A percentile compares a stretch with the other conserved stretches of the same genome.
Evolutionary conservation across 1,140 invertebrate genomes (phyloP).

Genomic region (Centruroides sculpturatus): DNA sequence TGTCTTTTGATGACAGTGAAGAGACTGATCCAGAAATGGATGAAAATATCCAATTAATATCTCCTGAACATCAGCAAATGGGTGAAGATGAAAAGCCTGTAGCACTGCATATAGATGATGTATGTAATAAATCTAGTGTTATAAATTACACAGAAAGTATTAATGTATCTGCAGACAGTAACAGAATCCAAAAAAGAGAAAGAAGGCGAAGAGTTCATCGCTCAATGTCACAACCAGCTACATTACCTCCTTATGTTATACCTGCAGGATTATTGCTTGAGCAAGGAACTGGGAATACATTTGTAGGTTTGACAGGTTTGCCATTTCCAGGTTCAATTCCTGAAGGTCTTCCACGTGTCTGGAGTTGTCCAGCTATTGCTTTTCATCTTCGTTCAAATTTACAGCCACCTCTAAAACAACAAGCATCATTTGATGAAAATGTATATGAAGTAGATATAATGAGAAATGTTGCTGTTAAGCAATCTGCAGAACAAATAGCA

Average conservation of each 20-base stretch:
- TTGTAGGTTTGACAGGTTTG: not conserved
- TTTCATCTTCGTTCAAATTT: constrained; percentile 24
- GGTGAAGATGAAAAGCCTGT: no score
- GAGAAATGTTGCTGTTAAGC: constrained; percentile 49
- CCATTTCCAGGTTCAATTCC: not conserved
- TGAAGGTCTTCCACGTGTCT: constrained; percentile 15
- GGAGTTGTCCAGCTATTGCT: constrained; percentile 17
- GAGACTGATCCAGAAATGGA: constrained; percentile 67
- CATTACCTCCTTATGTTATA: not conserved
- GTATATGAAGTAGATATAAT: constrained; percentile 68
- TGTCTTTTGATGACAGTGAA: constrained; percentile 82
- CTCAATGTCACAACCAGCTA: constrained; percentile 7
- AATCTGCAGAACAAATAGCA: not conserved
- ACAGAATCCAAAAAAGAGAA: not conserved
- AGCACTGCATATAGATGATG: no score
- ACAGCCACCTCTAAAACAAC: constrained; percentile 46
- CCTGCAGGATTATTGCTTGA: not conserved
- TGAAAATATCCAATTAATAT: constrained; percentile 5
- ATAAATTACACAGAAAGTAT: no score
- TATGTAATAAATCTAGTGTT: no score
- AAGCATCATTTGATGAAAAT: constrained; percentile 68
- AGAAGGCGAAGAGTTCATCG: constrained; percentile 2
- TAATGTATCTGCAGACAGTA: no score
- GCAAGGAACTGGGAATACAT: not conserved
- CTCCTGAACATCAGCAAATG: not conserved